Evolutionary conservation across 2,797 vertebrate species (phyloP).

Genomic region (Adelosebastes latens): DNA sequence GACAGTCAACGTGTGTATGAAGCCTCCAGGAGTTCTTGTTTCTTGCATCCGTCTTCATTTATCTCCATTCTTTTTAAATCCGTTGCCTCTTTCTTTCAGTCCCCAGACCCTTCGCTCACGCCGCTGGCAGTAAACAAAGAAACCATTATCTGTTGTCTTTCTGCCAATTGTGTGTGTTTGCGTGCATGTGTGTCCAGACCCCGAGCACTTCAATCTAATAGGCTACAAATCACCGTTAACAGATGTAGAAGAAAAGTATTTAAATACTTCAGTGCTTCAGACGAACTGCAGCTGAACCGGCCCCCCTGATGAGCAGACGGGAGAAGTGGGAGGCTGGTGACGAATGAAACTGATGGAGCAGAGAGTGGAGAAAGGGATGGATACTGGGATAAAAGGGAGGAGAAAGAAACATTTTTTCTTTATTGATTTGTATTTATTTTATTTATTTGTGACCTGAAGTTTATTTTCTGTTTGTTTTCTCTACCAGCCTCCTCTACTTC

Average conservation of each 20-base stretch:
- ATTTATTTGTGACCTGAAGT: slow-evolving; percentile 10
- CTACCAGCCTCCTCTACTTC: neutral
- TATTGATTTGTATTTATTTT: slow-evolving; percentile 11
- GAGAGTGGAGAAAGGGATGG: neutral
- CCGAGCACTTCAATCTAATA: slow-evolving; percentile 24
- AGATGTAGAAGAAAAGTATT: slow-evolving; percentile 30
- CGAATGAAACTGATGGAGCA: neutral
- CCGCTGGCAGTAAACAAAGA: slow-evolving; percentile 45
- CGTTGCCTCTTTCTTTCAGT: neutral
- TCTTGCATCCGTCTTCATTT: slow-evolving; percentile 41
- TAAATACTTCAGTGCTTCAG: slow-evolving; percentile 22
- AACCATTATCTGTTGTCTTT: slow-evolving; percentile 40
- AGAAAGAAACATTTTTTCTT: neutral
- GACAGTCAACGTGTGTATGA: slow-evolving; percentile 2
- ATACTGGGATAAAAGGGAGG: neutral
- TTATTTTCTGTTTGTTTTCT: neutral
- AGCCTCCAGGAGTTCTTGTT: slow-evolving; percentile 18
- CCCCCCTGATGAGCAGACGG: neutral
- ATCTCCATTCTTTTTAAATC: slow-evolving; percentile 16
- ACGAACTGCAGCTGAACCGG: slow-evolving; percentile 45
- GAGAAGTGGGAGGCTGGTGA: neutral
- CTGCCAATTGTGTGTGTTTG: slow-evolving; percentile 34
- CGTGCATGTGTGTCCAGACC: slow-evolving; percentile 29
- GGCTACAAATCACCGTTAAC: slow-evolving; percentile 45
- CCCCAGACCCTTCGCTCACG: slow-evolving; percentile 9